A percentile compares a stretch with the other conserved stretches of the same genome.
These are phyloP conservation scores for Caenorhabditis afra DNA, from an alignment of 2,888 invertebrate genomes.

Conservation along the genomic window DNA sequence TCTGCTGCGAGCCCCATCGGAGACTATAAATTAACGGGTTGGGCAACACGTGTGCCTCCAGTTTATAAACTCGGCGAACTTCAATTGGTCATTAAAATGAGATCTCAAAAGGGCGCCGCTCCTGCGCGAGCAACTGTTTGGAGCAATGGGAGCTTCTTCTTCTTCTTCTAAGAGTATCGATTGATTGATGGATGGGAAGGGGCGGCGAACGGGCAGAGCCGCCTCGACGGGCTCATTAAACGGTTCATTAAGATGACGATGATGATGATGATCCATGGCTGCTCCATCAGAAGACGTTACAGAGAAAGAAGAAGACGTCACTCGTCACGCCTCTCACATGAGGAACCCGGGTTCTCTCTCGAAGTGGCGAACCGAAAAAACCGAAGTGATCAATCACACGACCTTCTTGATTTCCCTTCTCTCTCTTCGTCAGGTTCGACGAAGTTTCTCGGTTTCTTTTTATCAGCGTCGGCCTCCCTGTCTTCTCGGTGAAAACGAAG, in stretches of 20 bases:
- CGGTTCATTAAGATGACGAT: slow-evolving; percentile 22
- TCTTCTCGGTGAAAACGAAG: too few species aligned
- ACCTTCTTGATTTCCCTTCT: slow-evolving; percentile 47
- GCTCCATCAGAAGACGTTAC: too few species aligned
- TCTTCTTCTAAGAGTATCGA: too few species aligned
- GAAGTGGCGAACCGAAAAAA: slow-evolving; percentile 31
- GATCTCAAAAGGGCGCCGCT: slow-evolving; percentile 49
- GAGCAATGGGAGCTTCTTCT: background rate
- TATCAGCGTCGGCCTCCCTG: background rate
- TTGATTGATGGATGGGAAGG: slow-evolving; percentile 55
- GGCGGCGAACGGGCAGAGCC: background rate
- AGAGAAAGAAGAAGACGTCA: too few species aligned
- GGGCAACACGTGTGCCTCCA: slow-evolving; percentile 34
- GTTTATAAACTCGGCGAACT: slow-evolving; percentile 60
- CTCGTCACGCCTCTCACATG: slow-evolving; percentile 29
- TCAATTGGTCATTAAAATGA: slow-evolving; percentile 60
- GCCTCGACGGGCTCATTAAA: slow-evolving; percentile 22
- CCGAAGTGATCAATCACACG: slow-evolving; percentile 52
- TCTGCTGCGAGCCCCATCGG: background rate
- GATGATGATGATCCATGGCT: background rate
- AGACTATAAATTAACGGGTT: slow-evolving; percentile 45
- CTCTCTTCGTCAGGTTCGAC: slow-evolving; percentile 27
- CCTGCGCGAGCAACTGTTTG: slow-evolving; percentile 38
- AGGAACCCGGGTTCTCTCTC: slow-evolving; percentile 28
- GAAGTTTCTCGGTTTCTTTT: slow-evolving; percentile 23